phyloP scores from a whole-genome alignment of 2,113 vertebrate genomes.

The Gnathochromis pfefferi region DNA sequence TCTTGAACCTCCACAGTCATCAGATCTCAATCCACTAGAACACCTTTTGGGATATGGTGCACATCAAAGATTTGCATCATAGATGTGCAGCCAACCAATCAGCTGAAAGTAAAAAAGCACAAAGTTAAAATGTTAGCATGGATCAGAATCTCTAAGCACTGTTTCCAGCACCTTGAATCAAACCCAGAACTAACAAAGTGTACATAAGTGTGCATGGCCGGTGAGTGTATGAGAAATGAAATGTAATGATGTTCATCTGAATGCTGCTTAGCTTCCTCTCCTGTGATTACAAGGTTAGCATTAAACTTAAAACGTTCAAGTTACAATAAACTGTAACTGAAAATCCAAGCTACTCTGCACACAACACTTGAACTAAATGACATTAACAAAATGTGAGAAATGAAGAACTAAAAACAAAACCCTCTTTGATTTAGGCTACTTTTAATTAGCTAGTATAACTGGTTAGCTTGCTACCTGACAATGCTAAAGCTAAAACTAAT shows the following conservation, averaged over 20 bases:
- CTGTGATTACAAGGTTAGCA: not conserved
- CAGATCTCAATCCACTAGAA: not conserved
- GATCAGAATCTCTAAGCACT: not conserved
- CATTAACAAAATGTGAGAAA: not conserved
- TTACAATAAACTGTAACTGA: not conserved
- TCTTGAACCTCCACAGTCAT: not conserved
- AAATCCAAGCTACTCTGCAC: not conserved
- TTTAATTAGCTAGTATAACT: not conserved
- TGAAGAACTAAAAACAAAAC: not conserved
- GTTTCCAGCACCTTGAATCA: not conserved
- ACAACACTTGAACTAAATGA: not conserved
- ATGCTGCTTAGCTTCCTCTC: not conserved
- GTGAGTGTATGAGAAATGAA: not conserved
- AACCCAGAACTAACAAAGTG: not conserved
- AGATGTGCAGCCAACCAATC: not conserved
- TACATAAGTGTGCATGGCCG: not conserved
- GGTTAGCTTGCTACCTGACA: not conserved
- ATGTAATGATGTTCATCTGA: not conserved
- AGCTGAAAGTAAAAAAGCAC: not conserved
- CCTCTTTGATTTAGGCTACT: not conserved
- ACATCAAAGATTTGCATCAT: not conserved
- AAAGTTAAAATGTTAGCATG: not conserved
- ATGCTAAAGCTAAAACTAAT: not conserved
- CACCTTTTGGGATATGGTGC: not conserved
- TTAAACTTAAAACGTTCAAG: fast-evolving